Evolutionary conservation across 30 jellyfish, hydroid and myxozoan genomes (phyloP).

Genomic region (Clytia hemisphaerica): DNA sequence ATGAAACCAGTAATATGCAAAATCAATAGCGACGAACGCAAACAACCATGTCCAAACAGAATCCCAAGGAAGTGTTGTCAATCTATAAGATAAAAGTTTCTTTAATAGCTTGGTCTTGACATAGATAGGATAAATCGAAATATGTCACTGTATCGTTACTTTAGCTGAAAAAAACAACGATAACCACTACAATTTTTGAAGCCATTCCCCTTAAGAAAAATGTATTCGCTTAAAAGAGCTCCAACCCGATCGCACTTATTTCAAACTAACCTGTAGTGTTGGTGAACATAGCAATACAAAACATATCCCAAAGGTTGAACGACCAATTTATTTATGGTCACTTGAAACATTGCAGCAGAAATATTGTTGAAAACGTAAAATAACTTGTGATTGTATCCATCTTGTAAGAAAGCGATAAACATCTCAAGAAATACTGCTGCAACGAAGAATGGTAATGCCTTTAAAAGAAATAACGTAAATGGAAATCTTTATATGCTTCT

Average conservation of each 20-base stretch:
- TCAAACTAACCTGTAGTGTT: constrained; percentile 44
- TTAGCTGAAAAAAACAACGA: no score
- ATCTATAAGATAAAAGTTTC: no score
- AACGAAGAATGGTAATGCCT: constrained; percentile 68
- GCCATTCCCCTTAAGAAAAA: no score
- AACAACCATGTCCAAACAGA: constrained; percentile 70
- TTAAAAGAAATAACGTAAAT: not conserved
- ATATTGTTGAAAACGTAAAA: constrained; percentile 55
- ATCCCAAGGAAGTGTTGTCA: constrained; percentile 78
- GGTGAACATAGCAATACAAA: constrained; percentile 36
- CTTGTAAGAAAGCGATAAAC: constrained; percentile 30
- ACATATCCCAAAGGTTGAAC: constrained; percentile 27
- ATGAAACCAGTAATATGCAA: constrained; percentile 65
- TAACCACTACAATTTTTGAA: no score
- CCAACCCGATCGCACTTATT: no score
- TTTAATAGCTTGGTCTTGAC: no score
- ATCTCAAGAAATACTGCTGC: constrained; percentile 54
- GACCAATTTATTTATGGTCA: constrained; percentile 24
- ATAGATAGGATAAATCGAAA: no score
- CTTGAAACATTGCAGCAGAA: constrained; percentile 52
- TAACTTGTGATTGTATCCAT: constrained; percentile 33
- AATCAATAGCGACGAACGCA: constrained; percentile 51
- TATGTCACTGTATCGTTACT: no score
- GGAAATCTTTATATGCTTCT: no score
- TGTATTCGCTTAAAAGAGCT: no score